phyloP scores from a whole-genome alignment of 2,888 invertebrate genomes.

The Acrobeloides nanus region DNA sequence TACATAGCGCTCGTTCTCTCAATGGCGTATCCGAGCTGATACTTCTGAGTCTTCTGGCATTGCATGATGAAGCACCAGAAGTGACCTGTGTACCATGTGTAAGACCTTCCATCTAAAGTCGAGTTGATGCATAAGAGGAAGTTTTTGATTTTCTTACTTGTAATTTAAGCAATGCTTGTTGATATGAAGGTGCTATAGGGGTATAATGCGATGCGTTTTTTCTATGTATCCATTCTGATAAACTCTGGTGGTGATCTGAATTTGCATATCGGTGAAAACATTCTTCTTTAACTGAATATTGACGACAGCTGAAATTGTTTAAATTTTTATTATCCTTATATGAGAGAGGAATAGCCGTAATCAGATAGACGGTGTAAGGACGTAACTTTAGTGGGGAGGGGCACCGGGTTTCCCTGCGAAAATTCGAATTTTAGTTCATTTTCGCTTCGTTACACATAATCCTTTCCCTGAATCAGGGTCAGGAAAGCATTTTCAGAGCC shows the following conservation, averaged over 20 bases:
- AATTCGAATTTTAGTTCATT: no score
- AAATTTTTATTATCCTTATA: no score
- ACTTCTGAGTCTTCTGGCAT: slow-evolving; percentile 38
- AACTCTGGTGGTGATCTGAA: slow-evolving; percentile 38
- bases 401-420: no score
- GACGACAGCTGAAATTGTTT: slow-evolving; percentile 12
- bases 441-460: no score
- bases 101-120: slow-evolving; percentile 34
- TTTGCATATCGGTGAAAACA: slow-evolving; percentile 41
- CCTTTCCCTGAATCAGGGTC: no score
- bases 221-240: slow-evolving; percentile 47
- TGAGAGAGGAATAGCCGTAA: no score
- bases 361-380: no score
- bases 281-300: slow-evolving; percentile 30
- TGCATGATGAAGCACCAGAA: slow-evolving; percentile 43
- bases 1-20: slow-evolving; percentile 48
- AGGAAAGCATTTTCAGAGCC: no score
- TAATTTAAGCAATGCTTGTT: slow-evolving; percentile 45
- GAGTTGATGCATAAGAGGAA: neutral
- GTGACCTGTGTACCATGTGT: slow-evolving; percentile 49
- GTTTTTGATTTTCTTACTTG: slow-evolving; percentile 28
- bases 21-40: slow-evolving; percentile 48
- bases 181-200: slow-evolving; percentile 49
- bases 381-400: no score
- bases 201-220: slow-evolving; percentile 52